Evolutionary conservation across 2,113 vertebrate genomes (phyloP).

Genomic region (Nymphicus hollandicus): DNA sequence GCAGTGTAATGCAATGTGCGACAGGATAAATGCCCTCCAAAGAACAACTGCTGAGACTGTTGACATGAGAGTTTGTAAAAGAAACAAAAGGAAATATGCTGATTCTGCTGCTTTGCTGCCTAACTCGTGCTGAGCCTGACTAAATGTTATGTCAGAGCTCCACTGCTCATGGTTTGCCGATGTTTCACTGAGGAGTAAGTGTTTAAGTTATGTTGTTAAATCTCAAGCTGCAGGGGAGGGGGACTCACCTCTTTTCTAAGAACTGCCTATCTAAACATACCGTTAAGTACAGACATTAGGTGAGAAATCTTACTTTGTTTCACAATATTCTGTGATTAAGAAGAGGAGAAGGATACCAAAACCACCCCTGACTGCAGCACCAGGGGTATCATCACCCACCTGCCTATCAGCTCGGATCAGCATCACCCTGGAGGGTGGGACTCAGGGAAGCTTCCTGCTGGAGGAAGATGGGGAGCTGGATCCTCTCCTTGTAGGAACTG

Average conservation of each 20-base stretch:
- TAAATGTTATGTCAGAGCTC: conserved; percentile 37
- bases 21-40: conserved; percentile 46
- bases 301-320: not conserved
- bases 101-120: conserved; percentile 43
- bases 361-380: not conserved
- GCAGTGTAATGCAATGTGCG: not conserved
- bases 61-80: conserved; percentile 33
- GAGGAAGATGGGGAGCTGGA: not conserved
- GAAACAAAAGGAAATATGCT: conserved; percentile 55
- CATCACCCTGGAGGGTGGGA: not conserved
- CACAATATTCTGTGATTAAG: not conserved
- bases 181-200: not conserved
- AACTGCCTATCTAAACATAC: not conserved
- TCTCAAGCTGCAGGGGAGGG: not conserved
- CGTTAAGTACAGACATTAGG: not conserved
- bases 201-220: not conserved
- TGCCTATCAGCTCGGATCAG: not conserved
- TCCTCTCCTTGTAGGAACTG: not conserved
- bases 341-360: not conserved
- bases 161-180: not conserved
- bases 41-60: conserved; percentile 58
- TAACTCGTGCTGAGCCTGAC: conserved; percentile 15
- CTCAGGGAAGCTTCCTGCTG: not conserved
- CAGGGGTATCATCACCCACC: not conserved
- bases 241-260: not conserved